Evolutionary conservation across 2,888 invertebrate species (phyloP).

Genomic region (Lathronympha strigana): DNA sequence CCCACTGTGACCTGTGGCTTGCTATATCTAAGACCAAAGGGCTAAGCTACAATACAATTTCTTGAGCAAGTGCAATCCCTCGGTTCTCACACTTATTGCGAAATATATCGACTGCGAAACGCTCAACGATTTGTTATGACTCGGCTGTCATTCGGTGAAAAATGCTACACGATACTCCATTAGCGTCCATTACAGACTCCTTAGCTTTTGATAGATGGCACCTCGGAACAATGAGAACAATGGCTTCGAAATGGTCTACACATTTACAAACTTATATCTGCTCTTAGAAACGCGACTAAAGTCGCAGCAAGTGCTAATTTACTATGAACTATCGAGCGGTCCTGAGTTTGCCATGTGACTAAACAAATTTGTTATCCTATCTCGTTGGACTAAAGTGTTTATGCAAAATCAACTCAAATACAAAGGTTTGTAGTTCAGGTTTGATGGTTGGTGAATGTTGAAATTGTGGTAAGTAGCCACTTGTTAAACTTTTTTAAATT

Average conservation of each 20-base stretch:
- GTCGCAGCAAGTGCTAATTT: background rate
- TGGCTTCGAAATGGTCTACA: conserved; percentile 33
- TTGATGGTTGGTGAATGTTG: conserved; percentile 15
- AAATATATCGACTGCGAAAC: conserved; percentile 19
- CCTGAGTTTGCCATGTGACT: background rate
- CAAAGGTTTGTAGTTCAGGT: background rate
- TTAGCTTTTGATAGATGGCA: conserved; percentile 45
- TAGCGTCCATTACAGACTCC: conserved; percentile 43
- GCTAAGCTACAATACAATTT: too few species aligned
- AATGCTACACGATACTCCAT: conserved; percentile 41
- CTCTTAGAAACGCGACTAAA: background rate
- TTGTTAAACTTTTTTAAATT: conserved; percentile 44
- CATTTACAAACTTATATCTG: conserved; percentile 19
- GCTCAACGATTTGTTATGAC: conserved; percentile 36
- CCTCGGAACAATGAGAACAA: conserved; percentile 36
- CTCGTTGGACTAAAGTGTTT: conserved; percentile 11
- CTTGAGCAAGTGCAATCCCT: background rate
- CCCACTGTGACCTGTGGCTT: too few species aligned
- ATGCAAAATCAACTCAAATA: conserved; percentile 11
- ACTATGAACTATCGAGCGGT: background rate
- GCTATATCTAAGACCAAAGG: too few species aligned
- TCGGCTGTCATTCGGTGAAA: conserved; percentile 42
- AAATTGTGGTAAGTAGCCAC: conserved; percentile 38
- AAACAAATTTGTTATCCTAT: conserved; percentile 26
- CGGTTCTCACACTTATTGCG: conserved; percentile 24